Base-by-base conservation (phyloP, 2,888 invertebrate species). In the Crossocerus cetratus region DNA sequence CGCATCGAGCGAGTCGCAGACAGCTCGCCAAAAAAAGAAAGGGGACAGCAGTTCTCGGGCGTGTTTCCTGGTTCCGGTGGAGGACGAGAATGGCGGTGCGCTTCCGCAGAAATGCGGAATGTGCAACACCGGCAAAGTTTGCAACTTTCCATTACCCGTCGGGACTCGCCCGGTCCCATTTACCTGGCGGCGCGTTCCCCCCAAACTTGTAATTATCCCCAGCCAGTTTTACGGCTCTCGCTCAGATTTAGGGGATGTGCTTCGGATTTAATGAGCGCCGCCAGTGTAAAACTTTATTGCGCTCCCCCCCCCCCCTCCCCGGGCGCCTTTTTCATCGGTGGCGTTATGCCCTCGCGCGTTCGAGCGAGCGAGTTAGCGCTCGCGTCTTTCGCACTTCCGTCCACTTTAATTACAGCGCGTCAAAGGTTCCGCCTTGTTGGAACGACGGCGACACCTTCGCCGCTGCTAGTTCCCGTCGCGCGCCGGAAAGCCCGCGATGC, bases 191-290 rank as follows among this genome's bases (percentile, higher is more conserved):
- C 73, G 77, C 76, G 75, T 69, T 3, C 56, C 59, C 65, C 45
- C 63, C 43, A 74, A 80, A 76, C 76, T 67, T 73, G 76, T 66
- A 75, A 80, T 80, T 80, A 80, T 71, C 72, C 69, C 59, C 74
- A 32, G 71, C 72, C 69, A 67, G 68, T 74, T 80, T 74, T 74
- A 74, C 78, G 72, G 49, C 49, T 16, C n/a, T 16, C n/a, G n/a
- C 49, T 14, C 49, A 16, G 16, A 49, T 49, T 49, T 49, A 49
- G 49, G 49, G 49, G 49, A 49, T 49, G 49, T 49, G 66, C 66
- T 56, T 55, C 43, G 60, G 63, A 80, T 81, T 76, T 76, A 81
- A 81, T 54, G 74, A 72, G 63, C 70, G 59, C 13, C 43, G 69
- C 55, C 61, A 56, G 18, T 54, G 64, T 76, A 65, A 69, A 76